Base-by-base conservation (phyloP, 30 jellyfish, hydroid and myxozoan genomes). In the Pelagia noctiluca region DNA sequence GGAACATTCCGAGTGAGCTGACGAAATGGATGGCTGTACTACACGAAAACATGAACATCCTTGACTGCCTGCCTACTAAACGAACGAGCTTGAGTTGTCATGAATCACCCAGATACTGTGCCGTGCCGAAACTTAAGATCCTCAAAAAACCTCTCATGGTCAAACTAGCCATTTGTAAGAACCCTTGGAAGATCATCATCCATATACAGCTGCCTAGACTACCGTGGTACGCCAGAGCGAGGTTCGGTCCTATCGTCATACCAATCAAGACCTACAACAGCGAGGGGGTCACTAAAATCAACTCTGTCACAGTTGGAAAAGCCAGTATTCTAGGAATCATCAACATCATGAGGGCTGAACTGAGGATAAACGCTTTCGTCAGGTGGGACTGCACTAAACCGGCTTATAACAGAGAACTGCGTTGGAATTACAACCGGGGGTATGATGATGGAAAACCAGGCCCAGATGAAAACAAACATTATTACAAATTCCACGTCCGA, bases 351-450 rank as follows among this genome's bases (percentile, higher is more conserved):
- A 87, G 78, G 29, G 96, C 82, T 25, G 47, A 74, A 49, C 64
- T 87, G 33, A 78, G 35, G 1, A 71, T 87, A 0, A 64, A 87
- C 46, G 90, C 78, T 32, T 52, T 87, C 1, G 12, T 87, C 12
- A 70, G 96, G 33, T 87, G 85, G 84, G 96, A 87, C 75, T 87
- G 96, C 47, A 76, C 91, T 2, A 87, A 87, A 32, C 96, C 91
- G 13, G 36, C 37, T 0, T 25, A 61, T 21, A 36, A 69, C 36
- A 19, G 34, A 2, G 3, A 28, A 1, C 69, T 24, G 25, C 28
- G 88, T 25, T 22, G 71, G 63, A 5, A 19, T 16, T 54, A 65
- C 50, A 77, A 72, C 37, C 35, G 35, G 10, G 46, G 36, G 2
- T 87, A 87, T 63, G 61, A 67, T 69, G 72, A 75, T 23, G 70